Conservation (phyloP, 1,140 invertebrate species). For the Leptinotarsa lineolata region DNA sequence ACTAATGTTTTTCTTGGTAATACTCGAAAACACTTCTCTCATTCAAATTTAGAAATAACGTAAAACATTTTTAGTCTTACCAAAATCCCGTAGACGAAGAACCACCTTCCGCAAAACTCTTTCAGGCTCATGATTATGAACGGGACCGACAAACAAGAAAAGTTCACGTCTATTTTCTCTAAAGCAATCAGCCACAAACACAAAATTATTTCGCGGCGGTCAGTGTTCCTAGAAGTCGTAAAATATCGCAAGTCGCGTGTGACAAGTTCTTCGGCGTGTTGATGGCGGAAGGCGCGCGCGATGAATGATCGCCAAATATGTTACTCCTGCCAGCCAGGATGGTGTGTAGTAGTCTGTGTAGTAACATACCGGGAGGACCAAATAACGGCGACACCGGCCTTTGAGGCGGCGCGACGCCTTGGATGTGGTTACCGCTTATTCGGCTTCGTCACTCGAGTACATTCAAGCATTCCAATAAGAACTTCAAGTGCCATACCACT, state of each 20-base stretch:
- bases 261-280: conserved; percentile 21
- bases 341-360: conserved; percentile 20
- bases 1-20: no score
- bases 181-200: conserved; percentile 11
- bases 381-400: not conserved
- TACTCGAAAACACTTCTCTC: no score
- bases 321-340: conserved; percentile 12
- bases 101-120: conserved; percentile 8
- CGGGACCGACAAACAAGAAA: not conserved
- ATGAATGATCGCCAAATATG: conserved; percentile 24
- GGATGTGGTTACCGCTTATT: not conserved
- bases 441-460: no score
- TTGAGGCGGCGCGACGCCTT: not conserved
- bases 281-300: conserved; percentile 17
- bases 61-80: not conserved
- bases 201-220: not conserved
- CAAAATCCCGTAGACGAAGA: conserved; percentile 6
- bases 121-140: conserved; percentile 11
- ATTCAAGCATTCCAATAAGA: no score
- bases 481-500: no score
- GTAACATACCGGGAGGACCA: conserved; percentile 20
- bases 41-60: no score
- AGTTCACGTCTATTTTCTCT: not conserved
- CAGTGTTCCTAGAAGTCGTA: conserved; percentile 3
- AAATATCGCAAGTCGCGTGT: conserved; percentile 12